Evolutionary conservation across 2,888 invertebrate species (phyloP).

Genomic region (Perizoma affinitatum): DNA sequence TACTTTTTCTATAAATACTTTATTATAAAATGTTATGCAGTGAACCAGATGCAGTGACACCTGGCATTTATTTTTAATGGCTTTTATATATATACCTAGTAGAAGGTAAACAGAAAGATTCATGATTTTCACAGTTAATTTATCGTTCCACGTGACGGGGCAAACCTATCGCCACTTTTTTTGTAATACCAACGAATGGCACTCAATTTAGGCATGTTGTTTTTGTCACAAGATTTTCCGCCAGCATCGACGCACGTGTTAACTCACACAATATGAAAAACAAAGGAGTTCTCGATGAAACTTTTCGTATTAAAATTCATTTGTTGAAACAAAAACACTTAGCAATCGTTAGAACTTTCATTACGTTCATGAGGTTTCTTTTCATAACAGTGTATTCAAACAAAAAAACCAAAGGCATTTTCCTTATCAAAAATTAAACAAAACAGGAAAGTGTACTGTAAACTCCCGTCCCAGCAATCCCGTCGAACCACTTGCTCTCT

Average conservation of each 20-base stretch:
- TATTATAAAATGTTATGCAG: slow-evolving; percentile 40
- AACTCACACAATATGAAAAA: too few species aligned
- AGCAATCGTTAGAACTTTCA: slow-evolving; percentile 1
- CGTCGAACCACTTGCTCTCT: slow-evolving; percentile 30
- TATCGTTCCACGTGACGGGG: too few species aligned
- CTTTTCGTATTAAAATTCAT: slow-evolving; percentile 6
- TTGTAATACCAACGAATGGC: too few species aligned
- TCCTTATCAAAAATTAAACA: slow-evolving; percentile 32
- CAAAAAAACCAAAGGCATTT: slow-evolving; percentile 18
- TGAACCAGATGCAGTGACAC: slow-evolving; percentile 34
- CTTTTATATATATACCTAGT: slow-evolving; percentile 8
- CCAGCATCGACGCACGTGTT: too few species aligned
- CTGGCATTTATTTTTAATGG: slow-evolving; percentile 22
- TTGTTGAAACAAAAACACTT: slow-evolving; percentile 9
- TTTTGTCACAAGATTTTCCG: too few species aligned
- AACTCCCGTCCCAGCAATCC: slow-evolving; percentile 23
- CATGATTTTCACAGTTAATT: too few species aligned
- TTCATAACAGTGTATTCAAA: slow-evolving; percentile 11
- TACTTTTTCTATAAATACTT: slow-evolving; percentile 52
- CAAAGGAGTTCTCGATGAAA: slow-evolving; percentile 14
- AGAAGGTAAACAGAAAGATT: slow-evolving; percentile 3
- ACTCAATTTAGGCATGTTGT: too few species aligned
- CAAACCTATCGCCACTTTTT: too few species aligned
- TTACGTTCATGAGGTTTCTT: slow-evolving; percentile 10
- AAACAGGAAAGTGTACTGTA: slow-evolving; percentile 31